Evolutionary conservation across 2,888 invertebrate species (phyloP).

Genomic region (Leuctra nigra): DNA sequence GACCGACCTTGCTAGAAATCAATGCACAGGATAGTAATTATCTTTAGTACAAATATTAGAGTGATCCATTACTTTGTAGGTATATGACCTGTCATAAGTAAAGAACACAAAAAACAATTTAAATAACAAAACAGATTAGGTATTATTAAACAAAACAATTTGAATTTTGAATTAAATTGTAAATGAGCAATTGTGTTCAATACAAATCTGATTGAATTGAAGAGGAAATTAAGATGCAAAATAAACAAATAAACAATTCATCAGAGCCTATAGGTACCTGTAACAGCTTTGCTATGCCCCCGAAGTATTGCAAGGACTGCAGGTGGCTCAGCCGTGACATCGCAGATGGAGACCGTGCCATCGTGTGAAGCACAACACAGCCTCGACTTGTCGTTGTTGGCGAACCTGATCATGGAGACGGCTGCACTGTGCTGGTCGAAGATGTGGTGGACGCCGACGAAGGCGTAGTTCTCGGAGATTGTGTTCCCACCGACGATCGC

Average conservation of each 20-base stretch:
- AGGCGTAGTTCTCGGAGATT: constrained; percentile 78
- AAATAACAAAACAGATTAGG: too few relatives aligned
- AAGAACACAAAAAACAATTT: too few relatives aligned
- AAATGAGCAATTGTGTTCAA: too few relatives aligned
- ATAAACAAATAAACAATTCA: constrained; percentile 18
- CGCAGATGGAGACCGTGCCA: constrained; percentile 71
- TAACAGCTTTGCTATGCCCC: constrained; percentile 69
- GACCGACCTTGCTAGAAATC: too few relatives aligned
- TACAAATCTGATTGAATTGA: too few relatives aligned
- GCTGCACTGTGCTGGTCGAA: constrained; percentile 73
- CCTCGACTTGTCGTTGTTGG: constrained; percentile 74
- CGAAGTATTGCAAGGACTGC: constrained; percentile 62
- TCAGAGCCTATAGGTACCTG: constrained; percentile 44
- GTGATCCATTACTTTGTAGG: too few relatives aligned
- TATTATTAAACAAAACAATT: too few relatives aligned
- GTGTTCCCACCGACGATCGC: constrained; percentile 55
- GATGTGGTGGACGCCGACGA: constrained; percentile 80
- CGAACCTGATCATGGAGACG: constrained; percentile 74
- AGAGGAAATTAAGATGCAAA: too few relatives aligned
- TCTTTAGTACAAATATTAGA: too few relatives aligned
- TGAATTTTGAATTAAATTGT: too few relatives aligned
- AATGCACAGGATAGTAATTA: too few relatives aligned
- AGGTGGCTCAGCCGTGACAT: constrained; percentile 64
- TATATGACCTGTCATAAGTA: too few relatives aligned
- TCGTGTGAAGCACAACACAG: constrained; percentile 76